These are phyloP conservation scores for Taxidea taxus DNA, from an alignment of 2,113 vertebrate species.

Conservation along the genomic window DNA sequence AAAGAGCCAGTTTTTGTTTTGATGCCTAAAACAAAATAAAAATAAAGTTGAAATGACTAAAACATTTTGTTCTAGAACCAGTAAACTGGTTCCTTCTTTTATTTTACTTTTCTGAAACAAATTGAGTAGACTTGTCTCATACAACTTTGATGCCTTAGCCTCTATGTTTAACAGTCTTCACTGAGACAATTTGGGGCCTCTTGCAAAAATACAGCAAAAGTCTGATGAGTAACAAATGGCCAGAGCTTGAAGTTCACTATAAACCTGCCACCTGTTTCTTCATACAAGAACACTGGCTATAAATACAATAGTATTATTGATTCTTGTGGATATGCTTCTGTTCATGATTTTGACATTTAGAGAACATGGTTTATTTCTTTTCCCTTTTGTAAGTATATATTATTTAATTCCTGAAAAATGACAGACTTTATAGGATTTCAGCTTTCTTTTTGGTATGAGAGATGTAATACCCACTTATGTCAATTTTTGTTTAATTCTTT, in stretches of 20 bases:
- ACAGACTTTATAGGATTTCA: not conserved
- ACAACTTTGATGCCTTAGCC: not conserved
- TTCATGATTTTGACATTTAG: constrained; percentile 59
- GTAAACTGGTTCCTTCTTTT: not conserved
- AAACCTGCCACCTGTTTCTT: constrained; percentile 26
- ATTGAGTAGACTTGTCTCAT: not conserved
- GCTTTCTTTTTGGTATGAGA: not conserved
- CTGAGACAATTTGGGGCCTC: constrained; percentile 16
- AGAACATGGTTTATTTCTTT: constrained; percentile 25
- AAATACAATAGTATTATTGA: constrained; percentile 16
- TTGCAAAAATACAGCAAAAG: not conserved
- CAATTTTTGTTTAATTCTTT: not conserved
- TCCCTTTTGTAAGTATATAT: not conserved
- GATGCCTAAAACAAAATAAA: not conserved
- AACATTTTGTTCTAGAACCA: not conserved
- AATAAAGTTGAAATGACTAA: not conserved
- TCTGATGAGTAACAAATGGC: constrained; percentile 41
- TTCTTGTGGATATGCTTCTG: not conserved
- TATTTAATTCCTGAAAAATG: not conserved
- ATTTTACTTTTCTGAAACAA: not conserved
- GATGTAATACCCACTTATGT: not conserved
- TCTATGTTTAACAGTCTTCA: not conserved
- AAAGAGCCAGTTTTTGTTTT: not conserved
- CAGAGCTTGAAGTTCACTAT: constrained; percentile 15
- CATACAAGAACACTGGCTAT: not conserved